A percentile compares a stretch with the other conserved stretches of the same genome.
Conservation (phyloP, 2,113 vertebrate species). For the Rhinichthys klamathensis region DNA sequence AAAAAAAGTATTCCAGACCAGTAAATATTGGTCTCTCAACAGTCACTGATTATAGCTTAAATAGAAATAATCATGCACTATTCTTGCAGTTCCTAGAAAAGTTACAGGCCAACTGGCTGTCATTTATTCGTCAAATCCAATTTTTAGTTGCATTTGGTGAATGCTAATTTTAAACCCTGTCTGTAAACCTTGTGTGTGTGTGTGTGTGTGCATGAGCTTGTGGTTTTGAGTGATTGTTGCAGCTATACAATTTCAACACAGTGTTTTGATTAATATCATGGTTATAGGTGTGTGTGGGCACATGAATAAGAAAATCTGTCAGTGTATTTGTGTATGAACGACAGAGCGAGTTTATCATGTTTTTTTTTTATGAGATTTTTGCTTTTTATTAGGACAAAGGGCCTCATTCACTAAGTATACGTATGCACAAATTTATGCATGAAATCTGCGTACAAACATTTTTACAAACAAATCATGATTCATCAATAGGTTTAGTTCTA, state of each 20-base stretch:
- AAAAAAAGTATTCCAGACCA: too few relatives aligned
- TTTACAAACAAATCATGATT: too few relatives aligned
- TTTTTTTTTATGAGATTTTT: background rate
- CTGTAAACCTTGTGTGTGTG: background rate
- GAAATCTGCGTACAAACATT: too few relatives aligned
- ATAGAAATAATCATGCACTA: background rate
- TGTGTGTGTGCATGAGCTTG: background rate
- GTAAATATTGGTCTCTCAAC: background rate
- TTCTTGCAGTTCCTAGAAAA: background rate
- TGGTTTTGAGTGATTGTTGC: constrained; percentile 7
- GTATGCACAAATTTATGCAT: too few relatives aligned
- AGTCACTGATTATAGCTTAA: background rate
- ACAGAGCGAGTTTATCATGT: background rate
- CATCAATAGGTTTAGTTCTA: too few relatives aligned
- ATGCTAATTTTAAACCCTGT: background rate
- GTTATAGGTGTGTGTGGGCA: constrained; percentile 13
- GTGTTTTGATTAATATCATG: constrained; percentile 1
- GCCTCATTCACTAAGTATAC: too few relatives aligned
- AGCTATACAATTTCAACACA: background rate
- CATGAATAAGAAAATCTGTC: background rate
- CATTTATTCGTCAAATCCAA: background rate
- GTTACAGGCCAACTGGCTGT: background rate
- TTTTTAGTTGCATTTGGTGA: background rate
- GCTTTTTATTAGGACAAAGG: background rate
- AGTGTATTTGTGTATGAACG: background rate